Conservation (phyloP, 1,140 invertebrate species). For the Drosophila ercepeae region DNA sequence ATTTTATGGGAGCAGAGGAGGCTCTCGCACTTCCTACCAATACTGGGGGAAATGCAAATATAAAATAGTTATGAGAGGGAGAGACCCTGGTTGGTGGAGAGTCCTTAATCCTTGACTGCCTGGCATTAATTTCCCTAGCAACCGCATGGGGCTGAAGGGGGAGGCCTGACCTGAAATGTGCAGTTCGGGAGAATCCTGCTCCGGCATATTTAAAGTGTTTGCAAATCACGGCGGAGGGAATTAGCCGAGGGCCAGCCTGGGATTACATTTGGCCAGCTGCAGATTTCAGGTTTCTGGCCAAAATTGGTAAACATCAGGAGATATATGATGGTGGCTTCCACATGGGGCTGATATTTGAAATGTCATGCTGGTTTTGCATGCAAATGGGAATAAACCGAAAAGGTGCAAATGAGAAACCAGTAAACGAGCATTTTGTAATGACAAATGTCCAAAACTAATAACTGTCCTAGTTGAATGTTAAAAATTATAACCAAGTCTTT, state of each 20-base stretch:
- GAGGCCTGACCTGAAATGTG: background rate
- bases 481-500: background rate
- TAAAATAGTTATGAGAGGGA: conserved; percentile 35
- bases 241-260: background rate
- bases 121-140: conserved; percentile 9
- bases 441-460: background rate
- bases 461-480: too few species aligned
- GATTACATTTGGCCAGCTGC: conserved; percentile 28
- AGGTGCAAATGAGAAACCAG: background rate
- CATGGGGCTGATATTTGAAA: conserved; percentile 4
- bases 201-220: conserved; percentile 40
- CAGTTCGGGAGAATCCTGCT: background rate
- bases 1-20: background rate
- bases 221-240: conserved; percentile 37
- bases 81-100: background rate
- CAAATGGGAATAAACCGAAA: conserved; percentile 1
- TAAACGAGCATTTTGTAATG: background rate
- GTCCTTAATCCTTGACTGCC: conserved; percentile 32
- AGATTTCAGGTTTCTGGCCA: conserved; percentile 6
- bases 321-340: background rate
- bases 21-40: conserved; percentile 1
- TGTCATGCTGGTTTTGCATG: conserved; percentile 14
- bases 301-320: conserved; percentile 39
- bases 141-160: conserved; percentile 12
- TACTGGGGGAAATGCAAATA: conserved; percentile 34